Evolutionary conservation across 1,140 invertebrate species (phyloP), one percentile per base, ranked within the genome.

Genomic region (Orchesella cincta): DNA sequence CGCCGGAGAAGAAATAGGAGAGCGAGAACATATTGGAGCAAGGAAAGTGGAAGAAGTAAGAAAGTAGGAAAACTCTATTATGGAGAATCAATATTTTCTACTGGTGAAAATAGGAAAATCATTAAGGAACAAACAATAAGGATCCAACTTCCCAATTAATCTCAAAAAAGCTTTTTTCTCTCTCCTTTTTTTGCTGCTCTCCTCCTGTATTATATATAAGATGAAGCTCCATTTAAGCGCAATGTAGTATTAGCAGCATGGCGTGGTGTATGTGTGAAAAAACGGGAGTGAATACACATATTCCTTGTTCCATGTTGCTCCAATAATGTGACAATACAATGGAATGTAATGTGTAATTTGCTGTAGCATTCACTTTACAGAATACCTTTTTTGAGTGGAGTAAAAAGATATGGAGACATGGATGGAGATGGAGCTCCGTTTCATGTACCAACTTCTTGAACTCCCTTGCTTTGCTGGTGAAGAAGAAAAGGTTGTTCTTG

Each of bases 91-190:
- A 67, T 67, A 67, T 67, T 67, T 33, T 67, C 62, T n/a, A 76
- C 75, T 76, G 70, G 75, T 76, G 70, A 76, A 76, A 76, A 52
- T 46, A 76, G 70, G 39, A 76, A 76, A 76, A 76, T 71, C 70
- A 67, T 67, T 76, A 71, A 77, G 36, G 71, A 73, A 36, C 76
- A 35, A 77, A 77, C 76, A 77, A 77, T 77, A 77, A 57, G 76
- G 76, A 73, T 39, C 51, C 76, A 71, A 73, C 76, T 51, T 77
- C 76, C 76, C 76, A 77, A 77, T 77, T 77, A 77, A 77, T 77
- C 76, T 73, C 67, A 70, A 77, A 77, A 73, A 52, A 77, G 71
- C 70, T 62, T 76, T 57, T 46, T 33, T n/a, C 62, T 31, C 29
- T 12, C 31, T 29, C 31, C 31, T 67, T 33, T 29, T 31, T 2